phyloP scores from a whole-genome alignment of 2,888 invertebrate genomes.

The Hemicrepidius hirtus region DNA sequence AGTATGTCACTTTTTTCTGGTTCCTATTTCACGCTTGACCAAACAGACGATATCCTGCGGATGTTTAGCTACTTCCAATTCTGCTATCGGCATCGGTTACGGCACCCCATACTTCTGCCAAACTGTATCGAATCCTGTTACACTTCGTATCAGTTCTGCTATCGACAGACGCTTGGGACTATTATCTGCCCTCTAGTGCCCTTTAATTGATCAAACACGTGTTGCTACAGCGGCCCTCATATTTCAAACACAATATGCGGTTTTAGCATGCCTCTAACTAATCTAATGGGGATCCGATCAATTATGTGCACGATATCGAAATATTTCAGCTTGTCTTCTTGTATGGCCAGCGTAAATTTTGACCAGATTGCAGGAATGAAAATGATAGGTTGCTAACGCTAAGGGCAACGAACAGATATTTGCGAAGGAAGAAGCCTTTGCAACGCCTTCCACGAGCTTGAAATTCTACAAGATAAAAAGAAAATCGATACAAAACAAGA shows the following conservation, averaged over 20 bases:
- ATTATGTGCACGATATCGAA: slow-evolving; percentile 26
- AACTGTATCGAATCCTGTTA: slow-evolving; percentile 37
- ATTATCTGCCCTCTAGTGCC: slow-evolving; percentile 49
- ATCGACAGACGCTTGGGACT: slow-evolving; percentile 47
- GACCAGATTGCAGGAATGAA: slow-evolving; percentile 29
- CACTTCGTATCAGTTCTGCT: slow-evolving; percentile 41
- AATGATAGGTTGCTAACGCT: slow-evolving; percentile 5
- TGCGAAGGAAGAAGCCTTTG: too few species aligned
- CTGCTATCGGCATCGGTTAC: slow-evolving; percentile 39
- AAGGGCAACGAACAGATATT: not conserved
- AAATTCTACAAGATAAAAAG: not conserved
- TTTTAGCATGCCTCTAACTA: slow-evolving; percentile 4
- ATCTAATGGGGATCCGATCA: slow-evolving; percentile 15
- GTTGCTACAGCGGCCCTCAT: slow-evolving; percentile 31
- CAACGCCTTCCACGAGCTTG: not conserved
- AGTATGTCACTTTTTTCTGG: slow-evolving; percentile 36
- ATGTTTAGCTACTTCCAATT: slow-evolving; percentile 49
- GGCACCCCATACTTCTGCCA: slow-evolving; percentile 31
- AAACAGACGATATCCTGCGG: slow-evolving; percentile 49
- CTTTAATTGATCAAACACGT: slow-evolving; percentile 46
- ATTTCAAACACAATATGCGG: slow-evolving; percentile 34
- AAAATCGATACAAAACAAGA: slow-evolving; percentile 10
- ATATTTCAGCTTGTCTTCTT: slow-evolving; percentile 35
- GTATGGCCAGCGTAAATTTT: slow-evolving; percentile 34
- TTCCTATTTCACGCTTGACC: slow-evolving; percentile 49